Percentiles rank a stretch among this genome's conserved stretches.
These are phyloP conservation scores for Neoarius graeffei DNA, from an alignment of 2,113 vertebrate species.

Conservation along the genomic window DNA sequence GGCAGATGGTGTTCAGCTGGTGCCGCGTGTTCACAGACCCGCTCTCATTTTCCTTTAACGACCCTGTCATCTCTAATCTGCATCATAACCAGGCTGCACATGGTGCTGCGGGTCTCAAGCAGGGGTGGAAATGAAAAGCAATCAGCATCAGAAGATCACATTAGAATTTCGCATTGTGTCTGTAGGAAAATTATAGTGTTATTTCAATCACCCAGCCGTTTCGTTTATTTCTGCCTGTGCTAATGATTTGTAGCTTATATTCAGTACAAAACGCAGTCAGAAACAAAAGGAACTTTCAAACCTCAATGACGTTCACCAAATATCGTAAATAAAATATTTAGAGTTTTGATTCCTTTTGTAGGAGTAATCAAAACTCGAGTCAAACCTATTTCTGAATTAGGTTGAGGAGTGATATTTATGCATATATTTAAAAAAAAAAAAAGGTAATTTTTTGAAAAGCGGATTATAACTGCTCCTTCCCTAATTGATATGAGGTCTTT, in stretches of 20 bases:
- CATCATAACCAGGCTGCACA: background rate
- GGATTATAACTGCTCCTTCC: background rate
- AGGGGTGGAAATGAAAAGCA: background rate
- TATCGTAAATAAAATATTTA: background rate
- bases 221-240: background rate
- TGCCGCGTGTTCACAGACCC: slow-evolving; percentile 38
- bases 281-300: background rate
- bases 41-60: background rate
- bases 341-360: background rate
- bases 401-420: background rate
- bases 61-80: background rate
- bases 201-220: background rate
- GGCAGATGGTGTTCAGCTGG: slow-evolving; percentile 61
- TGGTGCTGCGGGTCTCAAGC: background rate
- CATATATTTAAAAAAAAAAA: background rate
- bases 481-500: background rate
- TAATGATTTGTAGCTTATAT: background rate
- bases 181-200: background rate
- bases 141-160: background rate
- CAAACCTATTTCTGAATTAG: background rate
- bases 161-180: background rate
- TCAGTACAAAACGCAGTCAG: background rate
- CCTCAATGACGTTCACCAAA: background rate
- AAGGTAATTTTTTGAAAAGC: background rate
- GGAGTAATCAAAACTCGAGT: background rate